These are phyloP conservation scores for Cremastinae sp. DNA, from an alignment of 2,888 invertebrate genomes.

Conservation along the genomic window DNA sequence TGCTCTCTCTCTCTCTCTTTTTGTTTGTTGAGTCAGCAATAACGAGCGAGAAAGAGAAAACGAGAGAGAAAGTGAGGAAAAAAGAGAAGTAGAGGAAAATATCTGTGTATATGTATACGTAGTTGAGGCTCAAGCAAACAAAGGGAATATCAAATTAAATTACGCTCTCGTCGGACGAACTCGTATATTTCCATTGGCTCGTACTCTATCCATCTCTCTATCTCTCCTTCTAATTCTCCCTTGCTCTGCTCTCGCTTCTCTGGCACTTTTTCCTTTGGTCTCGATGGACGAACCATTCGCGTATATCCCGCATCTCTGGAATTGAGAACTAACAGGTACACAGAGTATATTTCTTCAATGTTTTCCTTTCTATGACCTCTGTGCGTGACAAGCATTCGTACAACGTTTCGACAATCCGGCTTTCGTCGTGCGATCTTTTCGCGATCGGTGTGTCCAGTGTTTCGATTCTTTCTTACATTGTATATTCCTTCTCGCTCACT, in stretches of 20 bases:
- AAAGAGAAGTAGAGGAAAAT: slow-evolving; percentile 1
- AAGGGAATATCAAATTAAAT: slow-evolving; percentile 75
- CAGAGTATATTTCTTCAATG: slow-evolving; percentile 11
- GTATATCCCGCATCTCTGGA: slow-evolving; percentile 36
- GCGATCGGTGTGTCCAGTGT: slow-evolving; percentile 68
- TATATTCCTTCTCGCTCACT: background rate
- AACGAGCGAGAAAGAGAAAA: slow-evolving; percentile 7
- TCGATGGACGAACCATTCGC: slow-evolving; percentile 49
- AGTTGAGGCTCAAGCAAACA: slow-evolving; percentile 62
- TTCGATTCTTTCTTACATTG: slow-evolving; percentile 52
- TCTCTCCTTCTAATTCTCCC: background rate
- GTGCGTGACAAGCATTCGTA: background rate
- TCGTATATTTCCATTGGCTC: slow-evolving; percentile 56
- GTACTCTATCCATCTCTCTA: slow-evolving; percentile 21
- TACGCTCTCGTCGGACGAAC: slow-evolving; percentile 62
- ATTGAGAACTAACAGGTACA: slow-evolving; percentile 57
- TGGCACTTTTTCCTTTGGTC: too few relatives aligned
- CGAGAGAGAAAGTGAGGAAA: slow-evolving; percentile 3
- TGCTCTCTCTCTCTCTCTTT: slow-evolving; percentile 38
- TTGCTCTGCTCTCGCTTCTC: too few relatives aligned
- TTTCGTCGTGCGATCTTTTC: slow-evolving; percentile 38
- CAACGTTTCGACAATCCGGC: background rate
- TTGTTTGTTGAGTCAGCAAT: slow-evolving; percentile 16
- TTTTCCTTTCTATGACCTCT: slow-evolving; percentile 7
- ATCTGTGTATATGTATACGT: too few relatives aligned